Evolutionary conservation across 2,113 vertebrate genomes (phyloP), one percentile per base, ranked within the genome.

Genomic region (Platycercus adscitus): DNA sequence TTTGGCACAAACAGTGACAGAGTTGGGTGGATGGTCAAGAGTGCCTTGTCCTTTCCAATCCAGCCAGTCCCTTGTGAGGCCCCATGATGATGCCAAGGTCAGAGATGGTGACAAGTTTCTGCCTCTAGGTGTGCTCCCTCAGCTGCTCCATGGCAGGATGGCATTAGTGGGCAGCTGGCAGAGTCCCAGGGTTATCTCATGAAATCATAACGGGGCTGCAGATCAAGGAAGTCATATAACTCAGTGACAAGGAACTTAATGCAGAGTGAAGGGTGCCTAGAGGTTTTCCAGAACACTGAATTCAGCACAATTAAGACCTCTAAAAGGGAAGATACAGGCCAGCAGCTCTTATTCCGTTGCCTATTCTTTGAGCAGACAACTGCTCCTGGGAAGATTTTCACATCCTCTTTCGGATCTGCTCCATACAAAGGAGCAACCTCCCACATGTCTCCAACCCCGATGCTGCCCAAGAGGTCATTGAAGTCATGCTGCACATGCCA

Each of bases 271-370:
- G 52, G 82, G 65, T 68, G 89, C 94, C 93, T 60, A 61, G 93
- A 91, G 95, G 81, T 68, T 95, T 95, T 95, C 83, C 92, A 88
- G 76, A 93, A 23, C 94, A 78, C 69, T 33, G 72, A 89, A 41
- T 71, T 79, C 80, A 35, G 69, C 65, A 28, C 83, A 71, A 31
- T 50, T 66, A 68, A 81, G 83, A 60, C 47, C 60, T 60, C 81
- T 60, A 35, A 75, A 89, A 69, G 69, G 46, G 50, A 75, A 93
- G 61, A 64, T 5, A 80, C 12, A 68, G 65, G 8, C 69, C 86
- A 95, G 41, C 41, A 75, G 35, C 24, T 91, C 86, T 41, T 8
- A 44, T 15, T 71, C 26, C 2, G 1, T 47, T 55, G 65, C 49
- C 43, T 39, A 12, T 33, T 72, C 80, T 61, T 83, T 0, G 0